These are phyloP conservation scores for Labeo calbasu DNA, from an alignment of 2,797 vertebrate species.

Conservation along the genomic window DNA sequence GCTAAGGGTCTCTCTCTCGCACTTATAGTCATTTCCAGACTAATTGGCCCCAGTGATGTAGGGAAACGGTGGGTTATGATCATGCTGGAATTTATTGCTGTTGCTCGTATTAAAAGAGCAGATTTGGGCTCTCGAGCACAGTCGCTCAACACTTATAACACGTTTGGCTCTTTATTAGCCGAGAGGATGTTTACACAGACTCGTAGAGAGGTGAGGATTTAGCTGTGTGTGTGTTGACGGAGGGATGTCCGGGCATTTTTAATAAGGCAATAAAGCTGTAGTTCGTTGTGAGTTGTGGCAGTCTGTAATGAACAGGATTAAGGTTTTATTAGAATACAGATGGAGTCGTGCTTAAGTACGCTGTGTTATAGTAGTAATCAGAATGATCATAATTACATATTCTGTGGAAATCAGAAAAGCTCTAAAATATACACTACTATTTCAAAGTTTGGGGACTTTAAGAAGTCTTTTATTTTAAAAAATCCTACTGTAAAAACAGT, in stretches of 20 bases:
- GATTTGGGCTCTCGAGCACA: slow-evolving; percentile 34
- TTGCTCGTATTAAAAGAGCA: slow-evolving; percentile 56
- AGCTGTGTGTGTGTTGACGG: slow-evolving; percentile 38
- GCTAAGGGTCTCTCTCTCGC: slow-evolving; percentile 42
- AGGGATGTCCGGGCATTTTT: slow-evolving; percentile 42
- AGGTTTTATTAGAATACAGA: slow-evolving; percentile 21
- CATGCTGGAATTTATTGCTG: slow-evolving; percentile 56
- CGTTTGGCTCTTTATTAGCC: slow-evolving; percentile 59
- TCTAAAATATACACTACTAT: not conserved
- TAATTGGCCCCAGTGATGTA: slow-evolving; percentile 57
- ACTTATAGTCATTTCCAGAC: slow-evolving; percentile 46
- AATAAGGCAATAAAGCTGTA: slow-evolving; percentile 64
- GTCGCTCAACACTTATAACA: slow-evolving; percentile 53
- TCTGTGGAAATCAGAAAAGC: not conserved
- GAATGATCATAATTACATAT: not conserved
- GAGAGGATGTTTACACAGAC: slow-evolving; percentile 61
- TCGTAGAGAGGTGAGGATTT: slow-evolving; percentile 42
- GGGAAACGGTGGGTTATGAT: slow-evolving; percentile 57
- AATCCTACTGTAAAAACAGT: not conserved
- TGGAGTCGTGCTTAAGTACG: not conserved
- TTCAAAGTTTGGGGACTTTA: not conserved
- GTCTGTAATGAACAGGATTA: slow-evolving; percentile 54
- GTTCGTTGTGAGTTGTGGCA: slow-evolving; percentile 51
- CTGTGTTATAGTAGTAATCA: not conserved
- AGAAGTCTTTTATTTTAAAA: not conserved